Base-by-base conservation (phyloP, 2,888 invertebrate species). In the Abrostola triplasia region DNA sequence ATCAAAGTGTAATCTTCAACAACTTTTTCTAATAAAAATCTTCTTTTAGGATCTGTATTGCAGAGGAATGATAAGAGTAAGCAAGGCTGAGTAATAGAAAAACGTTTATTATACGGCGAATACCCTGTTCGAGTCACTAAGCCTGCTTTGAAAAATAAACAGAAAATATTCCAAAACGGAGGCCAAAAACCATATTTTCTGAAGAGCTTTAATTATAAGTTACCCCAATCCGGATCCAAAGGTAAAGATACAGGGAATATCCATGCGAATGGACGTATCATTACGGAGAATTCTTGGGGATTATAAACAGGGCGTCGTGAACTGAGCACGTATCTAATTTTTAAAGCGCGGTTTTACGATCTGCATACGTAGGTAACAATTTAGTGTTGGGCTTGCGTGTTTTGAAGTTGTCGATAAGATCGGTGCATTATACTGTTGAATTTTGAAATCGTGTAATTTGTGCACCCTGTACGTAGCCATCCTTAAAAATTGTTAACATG, bases 261-360 rank as follows among this genome's bases (percentile, higher is more conserved):
- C 87, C 89, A 88, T 89, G 88, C 86, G 86, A 92, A 90, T 86
- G 88, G 87, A 84, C 87, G 88, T 84, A 89, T 90, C 89, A 90
- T 93, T 92, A 91, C 83, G 86, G 88, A 83, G 86, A 85, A 91
- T 91, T 91, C 91, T 91, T 90, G 79, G 85, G 92, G 94, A 93
- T 93, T 94, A 93, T 90, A 88, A 91, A 90, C 91, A 89, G 90
- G 90, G 70, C 62, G 82, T 77, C 76, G 80, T 73, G 84, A 63
- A 57, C 47, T 77, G 83, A 82, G 84, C 88, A 85, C 82, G 89
- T 90, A 81, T 77, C 86, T 83, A 90, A 92, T 93, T 92, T 93
- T 91, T 90, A 91, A 91, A 91, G 80, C 90, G 89, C 67, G 88
- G 87, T 84, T 89, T 88, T 89, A 89, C 88, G 86, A 90, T 88